These are phyloP conservation scores for Agriotes lineatus DNA, from an alignment of 2,888 invertebrate genomes.

Conservation along the genomic window DNA sequence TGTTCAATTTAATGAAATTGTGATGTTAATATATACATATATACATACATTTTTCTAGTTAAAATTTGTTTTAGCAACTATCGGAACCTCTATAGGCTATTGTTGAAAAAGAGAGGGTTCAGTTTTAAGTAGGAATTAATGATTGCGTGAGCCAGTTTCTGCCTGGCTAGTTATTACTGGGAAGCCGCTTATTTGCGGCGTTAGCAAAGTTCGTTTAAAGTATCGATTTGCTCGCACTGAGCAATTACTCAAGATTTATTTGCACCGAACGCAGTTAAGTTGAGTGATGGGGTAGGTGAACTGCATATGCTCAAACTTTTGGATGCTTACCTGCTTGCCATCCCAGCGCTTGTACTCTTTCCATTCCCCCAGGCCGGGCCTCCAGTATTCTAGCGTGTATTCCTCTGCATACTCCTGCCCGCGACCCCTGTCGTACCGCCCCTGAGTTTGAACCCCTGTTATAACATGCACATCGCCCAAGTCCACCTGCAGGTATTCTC, in stretches of 20 bases:
- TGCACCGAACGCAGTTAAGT: background rate
- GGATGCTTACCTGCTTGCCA: constrained; percentile 74
- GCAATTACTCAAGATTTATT: constrained; percentile 18
- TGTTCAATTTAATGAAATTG: too few species aligned
- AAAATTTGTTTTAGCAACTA: too few species aligned
- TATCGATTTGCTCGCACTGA: constrained; percentile 9
- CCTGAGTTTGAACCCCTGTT: constrained; percentile 82
- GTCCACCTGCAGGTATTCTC: constrained; percentile 78
- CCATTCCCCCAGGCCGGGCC: constrained; percentile 74
- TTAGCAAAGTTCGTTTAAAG: too few species aligned
- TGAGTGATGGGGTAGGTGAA: background rate
- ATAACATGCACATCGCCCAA: constrained; percentile 73
- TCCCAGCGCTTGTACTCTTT: constrained; percentile 75
- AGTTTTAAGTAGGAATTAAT: too few species aligned
- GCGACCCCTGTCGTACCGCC: constrained; percentile 80
- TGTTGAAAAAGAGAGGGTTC: too few species aligned
- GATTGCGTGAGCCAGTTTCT: background rate
- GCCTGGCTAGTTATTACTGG: background rate
- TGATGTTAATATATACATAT: too few species aligned
- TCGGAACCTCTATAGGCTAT: too few species aligned
- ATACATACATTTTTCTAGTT: too few species aligned
- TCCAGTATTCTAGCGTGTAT: constrained; percentile 78
- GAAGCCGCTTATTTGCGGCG: constrained; percentile 2
- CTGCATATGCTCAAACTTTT: too few species aligned
- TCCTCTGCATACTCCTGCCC: constrained; percentile 82